Conservation (phyloP, 2,888 invertebrate genomes). For the Drosophila lacicola region DNA sequence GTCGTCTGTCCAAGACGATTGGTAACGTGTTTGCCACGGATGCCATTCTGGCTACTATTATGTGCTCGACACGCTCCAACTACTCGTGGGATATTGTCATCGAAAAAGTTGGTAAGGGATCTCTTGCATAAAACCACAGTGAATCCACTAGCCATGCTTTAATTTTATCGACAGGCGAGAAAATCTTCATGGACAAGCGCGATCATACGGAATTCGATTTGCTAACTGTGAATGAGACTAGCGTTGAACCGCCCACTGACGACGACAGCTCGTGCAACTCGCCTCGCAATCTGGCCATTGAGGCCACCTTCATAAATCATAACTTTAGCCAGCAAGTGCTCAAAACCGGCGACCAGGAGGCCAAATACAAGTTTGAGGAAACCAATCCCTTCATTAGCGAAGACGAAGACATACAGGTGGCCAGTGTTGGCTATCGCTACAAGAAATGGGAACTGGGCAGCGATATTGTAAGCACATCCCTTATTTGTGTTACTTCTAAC, state of each 20-base stretch:
- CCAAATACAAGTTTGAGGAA: slow-evolving; percentile 95
- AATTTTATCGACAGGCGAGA: slow-evolving; percentile 87
- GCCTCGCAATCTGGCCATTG: slow-evolving; percentile 97
- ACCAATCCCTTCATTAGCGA: slow-evolving; percentile 97
- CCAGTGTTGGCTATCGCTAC: slow-evolving; percentile 98
- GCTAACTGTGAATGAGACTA: slow-evolving; percentile 98
- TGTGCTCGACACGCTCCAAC: slow-evolving; percentile 99
- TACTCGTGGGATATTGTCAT: slow-evolving; percentile 99
- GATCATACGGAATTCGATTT: slow-evolving; percentile 99
- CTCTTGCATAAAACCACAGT: background rate
- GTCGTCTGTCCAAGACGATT: slow-evolving; percentile 95
- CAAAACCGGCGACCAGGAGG: slow-evolving; percentile 90
- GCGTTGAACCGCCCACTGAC: slow-evolving; percentile 98
- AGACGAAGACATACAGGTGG: slow-evolving; percentile 96
- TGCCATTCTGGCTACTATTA: slow-evolving; percentile 98
- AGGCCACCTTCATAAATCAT: slow-evolving; percentile 99
- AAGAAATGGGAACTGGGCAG: slow-evolving; percentile 98
- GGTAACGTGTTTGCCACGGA: slow-evolving; percentile 99
- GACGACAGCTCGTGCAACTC: slow-evolving; percentile 98
- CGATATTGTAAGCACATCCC: slow-evolving; percentile 89
- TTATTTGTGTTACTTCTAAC: background rate
- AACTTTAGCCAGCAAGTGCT: slow-evolving; percentile 98
- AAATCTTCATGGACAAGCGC: slow-evolving; percentile 98
- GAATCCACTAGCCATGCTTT: background rate
- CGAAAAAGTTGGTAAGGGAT: slow-evolving; percentile 91